These are phyloP conservation scores for Hypotaenidia okinawae DNA, from an alignment of 2,797 vertebrate genomes.

Conservation along the genomic window DNA sequence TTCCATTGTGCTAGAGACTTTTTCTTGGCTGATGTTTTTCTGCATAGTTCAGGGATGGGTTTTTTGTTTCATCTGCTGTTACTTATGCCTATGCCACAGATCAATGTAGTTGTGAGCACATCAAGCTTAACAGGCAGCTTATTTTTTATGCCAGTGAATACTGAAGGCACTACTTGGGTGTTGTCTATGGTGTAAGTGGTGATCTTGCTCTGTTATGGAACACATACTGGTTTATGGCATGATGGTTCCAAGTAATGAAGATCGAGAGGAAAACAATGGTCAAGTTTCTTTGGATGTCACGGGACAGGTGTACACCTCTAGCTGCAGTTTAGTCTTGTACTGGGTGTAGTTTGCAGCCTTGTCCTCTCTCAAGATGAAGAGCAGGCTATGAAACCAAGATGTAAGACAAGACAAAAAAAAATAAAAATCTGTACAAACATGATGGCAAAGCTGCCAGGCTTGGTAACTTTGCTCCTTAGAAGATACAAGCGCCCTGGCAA, in stretches of 20 bases:
- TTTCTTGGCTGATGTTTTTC: constrained; percentile 3
- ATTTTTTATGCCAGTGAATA: not conserved
- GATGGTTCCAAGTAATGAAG: not conserved
- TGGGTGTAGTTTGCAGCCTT: not conserved
- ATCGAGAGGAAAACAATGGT: not conserved
- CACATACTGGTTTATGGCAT: not conserved
- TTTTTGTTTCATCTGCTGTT: not conserved
- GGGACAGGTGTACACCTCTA: not conserved
- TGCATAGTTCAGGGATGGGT: not conserved
- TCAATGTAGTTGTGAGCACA: not conserved
- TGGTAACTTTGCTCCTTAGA: not conserved
- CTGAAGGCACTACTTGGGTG: not conserved
- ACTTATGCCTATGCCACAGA: not conserved
- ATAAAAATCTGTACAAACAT: too few species aligned
- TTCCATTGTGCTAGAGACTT: constrained; percentile 13
- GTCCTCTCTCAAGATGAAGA: not conserved
- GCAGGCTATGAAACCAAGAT: not conserved
- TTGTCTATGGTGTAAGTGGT: not conserved
- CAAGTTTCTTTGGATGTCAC: not conserved
- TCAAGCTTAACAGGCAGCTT: not conserved
- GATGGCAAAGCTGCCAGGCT: not conserved
- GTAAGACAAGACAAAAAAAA: not conserved
- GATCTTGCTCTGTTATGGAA: not conserved
- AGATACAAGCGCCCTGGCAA: not conserved
- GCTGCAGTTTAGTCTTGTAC: not conserved